Evolutionary conservation across 2,113 vertebrate genomes (phyloP).

Genomic region (Callopanchax toddi): DNA sequence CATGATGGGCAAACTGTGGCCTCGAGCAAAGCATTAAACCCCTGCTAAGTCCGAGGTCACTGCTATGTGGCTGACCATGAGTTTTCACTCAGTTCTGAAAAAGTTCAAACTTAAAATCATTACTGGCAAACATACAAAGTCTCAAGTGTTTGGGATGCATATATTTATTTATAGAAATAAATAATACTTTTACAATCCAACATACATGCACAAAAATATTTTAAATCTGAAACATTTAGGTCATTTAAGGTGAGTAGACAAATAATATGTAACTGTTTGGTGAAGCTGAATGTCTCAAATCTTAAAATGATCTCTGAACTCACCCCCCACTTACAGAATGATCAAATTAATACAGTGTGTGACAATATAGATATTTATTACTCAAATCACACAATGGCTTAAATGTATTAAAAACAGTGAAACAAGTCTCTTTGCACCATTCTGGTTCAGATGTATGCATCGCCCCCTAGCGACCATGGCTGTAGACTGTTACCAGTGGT

Average conservation of each 20-base stretch:
- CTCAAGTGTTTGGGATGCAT: background rate
- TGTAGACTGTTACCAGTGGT: constrained; percentile 98
- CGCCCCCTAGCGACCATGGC: constrained; percentile 96
- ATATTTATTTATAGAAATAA: constrained; percentile 36
- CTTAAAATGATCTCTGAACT: background rate
- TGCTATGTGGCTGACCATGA: background rate
- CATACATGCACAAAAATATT: background rate
- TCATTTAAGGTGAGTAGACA: no score
- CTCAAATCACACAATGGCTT: no score
- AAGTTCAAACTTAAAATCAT: background rate
- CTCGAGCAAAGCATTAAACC: background rate
- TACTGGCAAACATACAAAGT: constrained; percentile 23
- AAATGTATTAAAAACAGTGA: no score
- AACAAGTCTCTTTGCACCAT: constrained; percentile 40
- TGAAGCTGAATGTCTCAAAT: no score
- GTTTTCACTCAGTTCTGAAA: background rate
- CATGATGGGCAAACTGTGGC: background rate
- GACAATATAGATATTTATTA: no score
- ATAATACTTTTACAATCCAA: background rate
- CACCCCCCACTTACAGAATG: background rate
- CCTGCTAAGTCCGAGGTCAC: background rate
- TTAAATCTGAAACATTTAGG: background rate
- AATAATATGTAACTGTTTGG: no score
- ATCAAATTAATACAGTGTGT: no score
- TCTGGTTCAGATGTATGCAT: constrained; percentile 68